These are phyloP conservation scores for Halocaridina rubra DNA, from an alignment of 2,888 invertebrate species.

Conservation along the genomic window DNA sequence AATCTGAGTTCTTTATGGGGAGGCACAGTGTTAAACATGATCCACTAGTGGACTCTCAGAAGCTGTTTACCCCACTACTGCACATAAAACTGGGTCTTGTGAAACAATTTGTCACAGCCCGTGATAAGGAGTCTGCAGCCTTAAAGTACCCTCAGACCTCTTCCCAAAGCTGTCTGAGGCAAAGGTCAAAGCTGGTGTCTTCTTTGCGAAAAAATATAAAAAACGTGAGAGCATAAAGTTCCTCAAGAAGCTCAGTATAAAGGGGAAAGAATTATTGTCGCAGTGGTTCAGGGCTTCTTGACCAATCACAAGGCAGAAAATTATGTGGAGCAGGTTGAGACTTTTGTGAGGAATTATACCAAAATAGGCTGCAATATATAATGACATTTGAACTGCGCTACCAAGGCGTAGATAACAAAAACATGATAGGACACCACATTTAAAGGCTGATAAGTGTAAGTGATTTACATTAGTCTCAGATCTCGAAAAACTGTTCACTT, in stretches of 20 bases:
- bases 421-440: too few relatives aligned
- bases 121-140: not conserved
- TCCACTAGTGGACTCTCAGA: not conserved
- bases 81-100: not conserved
- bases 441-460: too few relatives aligned
- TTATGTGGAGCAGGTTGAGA: not conserved
- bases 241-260: not conserved
- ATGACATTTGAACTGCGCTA: too few relatives aligned
- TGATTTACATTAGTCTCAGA: too few relatives aligned
- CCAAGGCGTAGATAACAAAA: too few relatives aligned
- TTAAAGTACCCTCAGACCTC: not conserved
- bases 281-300: not conserved
- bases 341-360: not conserved
- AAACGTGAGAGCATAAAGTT: not conserved
- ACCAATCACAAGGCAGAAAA: not conserved
- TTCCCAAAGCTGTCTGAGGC: not conserved
- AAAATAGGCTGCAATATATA: not conserved
- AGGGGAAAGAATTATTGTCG: not conserved
- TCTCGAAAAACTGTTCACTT: too few relatives aligned
- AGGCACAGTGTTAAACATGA: not conserved
- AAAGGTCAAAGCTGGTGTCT: not conserved
- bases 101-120: not conserved
- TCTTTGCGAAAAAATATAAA: not conserved
- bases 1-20: not conserved
- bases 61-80: too few relatives aligned